Evolutionary conservation across 2,113 vertebrate genomes (phyloP), one percentile per base, ranked within the genome.

Genomic region (Phycodurus eques): DNA sequence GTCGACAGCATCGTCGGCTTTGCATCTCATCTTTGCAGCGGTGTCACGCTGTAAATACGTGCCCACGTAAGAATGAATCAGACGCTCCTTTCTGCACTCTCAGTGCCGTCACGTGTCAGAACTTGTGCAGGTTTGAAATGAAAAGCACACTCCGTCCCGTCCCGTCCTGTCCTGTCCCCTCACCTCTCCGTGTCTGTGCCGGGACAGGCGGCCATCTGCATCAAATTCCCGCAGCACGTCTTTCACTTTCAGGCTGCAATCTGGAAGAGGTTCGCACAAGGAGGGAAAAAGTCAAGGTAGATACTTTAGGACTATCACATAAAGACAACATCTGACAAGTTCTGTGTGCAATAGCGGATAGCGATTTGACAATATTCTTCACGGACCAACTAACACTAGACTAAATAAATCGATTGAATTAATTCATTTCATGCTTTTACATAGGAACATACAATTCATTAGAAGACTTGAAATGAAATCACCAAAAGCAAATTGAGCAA

Each of bases 181-280:
- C 90, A 97, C 96, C 92, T 96, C 94, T 85, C 93, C 95, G 15
- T 92, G 92, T 59, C 93, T 81, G 86, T 95, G 93, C 77, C 65
- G 87, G 60, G 92, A 88, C 88, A 96, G 87, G 1, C 87, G 73
- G 15, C 94, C 94, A 57, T 94, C 90, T 70, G 91, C 90, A 4
- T 92, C 87, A 65, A 97, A 96, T 71, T 95, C 93, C 87, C 86
- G 91, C 85, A 97, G 91, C 64, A 98, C 95, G 65, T 96, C 95
- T 79, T 95, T 95, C 86, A 98, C 96, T 83, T 94, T 96, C 88
- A 92, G 78, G 85, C 88, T 93, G 88, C 93, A 94, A 88, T 98
- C 96, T 98, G 91, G 64, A 76, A 42, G 71, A 80, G 61, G 78
- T 79, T 79, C 83, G 90, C 59, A 73, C 68, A 77, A 44, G 53